A percentile compares a stretch with the other conserved stretches of the same genome.
Evolutionary conservation across 2,888 invertebrate species (phyloP).

Genomic region (Netelia melanura): DNA sequence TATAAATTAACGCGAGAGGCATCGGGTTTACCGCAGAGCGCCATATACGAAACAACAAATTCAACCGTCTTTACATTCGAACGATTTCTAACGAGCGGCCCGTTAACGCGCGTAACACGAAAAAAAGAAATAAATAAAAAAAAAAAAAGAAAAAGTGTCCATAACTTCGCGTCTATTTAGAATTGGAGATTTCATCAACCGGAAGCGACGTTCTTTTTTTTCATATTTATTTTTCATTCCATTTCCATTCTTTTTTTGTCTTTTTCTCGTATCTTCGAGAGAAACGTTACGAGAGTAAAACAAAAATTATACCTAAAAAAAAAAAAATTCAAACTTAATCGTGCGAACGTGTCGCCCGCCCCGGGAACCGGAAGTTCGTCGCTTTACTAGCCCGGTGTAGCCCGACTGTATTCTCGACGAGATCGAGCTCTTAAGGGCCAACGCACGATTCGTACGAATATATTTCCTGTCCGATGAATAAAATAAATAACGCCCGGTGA

Average conservation of each 20-base stretch:
- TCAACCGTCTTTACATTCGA: background rate
- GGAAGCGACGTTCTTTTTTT: slow-evolving; percentile 32
- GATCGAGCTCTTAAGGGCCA: slow-evolving; percentile 77
- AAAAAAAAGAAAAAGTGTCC: background rate
- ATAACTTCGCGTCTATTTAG: slow-evolving; percentile 29
- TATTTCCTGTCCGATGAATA: slow-evolving; percentile 82
- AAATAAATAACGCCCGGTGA: slow-evolving; percentile 74
- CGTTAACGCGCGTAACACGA: background rate
- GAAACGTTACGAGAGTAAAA: slow-evolving; percentile 10
- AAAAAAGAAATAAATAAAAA: background rate
- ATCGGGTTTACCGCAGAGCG: background rate
- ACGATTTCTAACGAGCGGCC: slow-evolving; percentile 48
- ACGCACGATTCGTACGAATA: slow-evolving; percentile 82
- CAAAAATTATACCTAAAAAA: background rate
- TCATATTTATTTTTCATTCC: background rate
- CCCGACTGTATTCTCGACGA: background rate
- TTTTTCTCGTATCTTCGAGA: slow-evolving; percentile 51
- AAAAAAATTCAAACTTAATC: slow-evolving; percentile 31
- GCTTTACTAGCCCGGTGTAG: slow-evolving; percentile 78
- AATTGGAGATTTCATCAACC: slow-evolving; percentile 49
- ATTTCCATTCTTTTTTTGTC: background rate
- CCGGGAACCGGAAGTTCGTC: slow-evolving; percentile 82
- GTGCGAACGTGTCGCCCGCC: slow-evolving; percentile 34
- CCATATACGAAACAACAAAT: slow-evolving; percentile 10
- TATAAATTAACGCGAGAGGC: slow-evolving; percentile 68